These are phyloP conservation scores for Cetoscarus ocellatus DNA, from an alignment of 2,797 vertebrate genomes.

Conservation along the genomic window DNA sequence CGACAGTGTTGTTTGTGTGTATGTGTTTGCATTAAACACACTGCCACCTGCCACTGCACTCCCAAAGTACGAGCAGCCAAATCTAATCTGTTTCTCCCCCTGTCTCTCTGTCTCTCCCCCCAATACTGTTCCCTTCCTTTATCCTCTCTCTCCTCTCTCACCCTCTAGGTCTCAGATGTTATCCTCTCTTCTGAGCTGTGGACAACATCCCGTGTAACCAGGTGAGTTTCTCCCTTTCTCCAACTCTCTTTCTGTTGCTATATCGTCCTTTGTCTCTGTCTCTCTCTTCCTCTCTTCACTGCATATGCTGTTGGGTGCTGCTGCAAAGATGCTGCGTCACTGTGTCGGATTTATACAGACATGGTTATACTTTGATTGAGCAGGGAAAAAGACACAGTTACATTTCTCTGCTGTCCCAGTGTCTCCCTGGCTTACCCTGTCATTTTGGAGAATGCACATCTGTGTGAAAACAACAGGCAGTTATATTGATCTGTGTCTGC, in stretches of 20 bases:
- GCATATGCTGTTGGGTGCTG: conserved; percentile 57
- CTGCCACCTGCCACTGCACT: conserved; percentile 68
- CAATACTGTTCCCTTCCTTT: conserved; percentile 36
- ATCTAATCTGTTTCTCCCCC: conserved; percentile 55
- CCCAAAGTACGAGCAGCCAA: conserved; percentile 55
- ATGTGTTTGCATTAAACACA: conserved; percentile 37
- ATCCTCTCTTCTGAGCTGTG: conserved; percentile 57
- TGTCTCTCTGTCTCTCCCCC: conserved; percentile 13
- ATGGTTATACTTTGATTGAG: conserved; percentile 29
- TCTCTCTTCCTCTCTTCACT: conserved; percentile 3
- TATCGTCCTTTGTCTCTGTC: conserved; percentile 9
- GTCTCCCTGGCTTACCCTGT: conserved; percentile 9
- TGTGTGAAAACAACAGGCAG: conserved; percentile 18
- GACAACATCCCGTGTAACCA: conserved; percentile 62
- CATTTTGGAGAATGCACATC: not conserved
- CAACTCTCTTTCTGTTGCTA: conserved; percentile 22
- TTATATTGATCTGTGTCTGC: conserved; percentile 4
- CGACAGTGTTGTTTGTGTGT: conserved; percentile 27
- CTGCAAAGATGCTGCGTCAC: conserved; percentile 81
- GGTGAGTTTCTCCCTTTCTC: conserved; percentile 67
- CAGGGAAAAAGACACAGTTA: conserved; percentile 1
- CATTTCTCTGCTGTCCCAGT: conserved; percentile 2
- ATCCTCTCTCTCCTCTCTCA: conserved; percentile 24
- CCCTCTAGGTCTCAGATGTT: conserved; percentile 70
- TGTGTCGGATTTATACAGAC: conserved; percentile 49